A percentile compares a stretch with the other conserved stretches of the same genome.
phyloP scores from a whole-genome alignment of 2,797 vertebrate species.

The Rhabdomys pumilio region DNA sequence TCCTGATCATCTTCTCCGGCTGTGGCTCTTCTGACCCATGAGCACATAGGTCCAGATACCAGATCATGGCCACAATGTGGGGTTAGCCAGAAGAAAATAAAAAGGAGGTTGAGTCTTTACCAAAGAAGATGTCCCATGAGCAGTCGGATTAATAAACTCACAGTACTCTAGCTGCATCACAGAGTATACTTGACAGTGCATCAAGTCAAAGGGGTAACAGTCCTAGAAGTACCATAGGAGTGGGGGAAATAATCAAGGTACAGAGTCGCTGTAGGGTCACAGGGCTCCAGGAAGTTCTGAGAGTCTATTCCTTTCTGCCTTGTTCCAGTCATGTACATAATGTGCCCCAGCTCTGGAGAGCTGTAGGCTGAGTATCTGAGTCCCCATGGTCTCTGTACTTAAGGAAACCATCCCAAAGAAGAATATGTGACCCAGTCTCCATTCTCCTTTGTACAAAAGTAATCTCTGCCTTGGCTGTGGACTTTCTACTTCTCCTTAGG shows the following conservation, averaged over 20 bases:
- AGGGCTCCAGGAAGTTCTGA: not conserved
- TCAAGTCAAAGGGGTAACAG: not conserved
- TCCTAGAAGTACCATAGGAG: not conserved
- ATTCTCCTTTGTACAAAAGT: not conserved
- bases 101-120: not conserved
- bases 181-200: not conserved
- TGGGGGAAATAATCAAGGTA: not conserved
- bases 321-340: not conserved
- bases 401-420: not conserved
- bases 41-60: not conserved
- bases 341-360: not conserved
- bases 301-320: not conserved
- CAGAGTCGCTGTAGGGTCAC: not conserved
- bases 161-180: not conserved
- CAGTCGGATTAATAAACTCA: not conserved
- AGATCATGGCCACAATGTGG: not conserved
- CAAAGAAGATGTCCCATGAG: not conserved
- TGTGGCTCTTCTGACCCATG: not conserved
- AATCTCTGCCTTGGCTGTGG: not conserved
- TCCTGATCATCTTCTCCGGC: not conserved
- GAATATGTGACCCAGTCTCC: not conserved
- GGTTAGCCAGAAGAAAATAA: not conserved
- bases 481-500: not conserved
- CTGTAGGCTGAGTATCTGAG: not conserved
- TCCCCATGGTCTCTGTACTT: no score